Conservation (phyloP, 37 sponge, comb jelly and placozoan genomes). For the Geodia barretti region DNA sequence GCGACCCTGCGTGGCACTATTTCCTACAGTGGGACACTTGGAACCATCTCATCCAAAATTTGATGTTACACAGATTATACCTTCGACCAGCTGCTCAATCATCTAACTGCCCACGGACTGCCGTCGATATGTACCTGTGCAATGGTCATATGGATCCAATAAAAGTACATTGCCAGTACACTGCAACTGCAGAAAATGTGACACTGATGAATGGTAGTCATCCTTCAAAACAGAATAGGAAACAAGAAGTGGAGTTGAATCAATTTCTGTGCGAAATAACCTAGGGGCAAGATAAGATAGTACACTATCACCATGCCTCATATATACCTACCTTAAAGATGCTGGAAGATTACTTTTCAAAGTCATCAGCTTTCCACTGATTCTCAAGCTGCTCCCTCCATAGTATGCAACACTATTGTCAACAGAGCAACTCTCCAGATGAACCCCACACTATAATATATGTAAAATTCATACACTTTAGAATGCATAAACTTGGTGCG, state of each 20-base stretch:
- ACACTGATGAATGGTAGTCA: not conserved
- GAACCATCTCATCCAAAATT: too few relatives aligned
- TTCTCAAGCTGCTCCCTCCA: conserved; percentile 48
- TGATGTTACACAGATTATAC: too few relatives aligned
- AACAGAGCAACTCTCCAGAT: conserved; percentile 38
- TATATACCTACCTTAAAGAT: not conserved
- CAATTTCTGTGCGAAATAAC: not conserved
- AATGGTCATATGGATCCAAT: not conserved
- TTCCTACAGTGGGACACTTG: not conserved
- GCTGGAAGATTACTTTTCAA: not conserved
- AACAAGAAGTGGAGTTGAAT: not conserved
- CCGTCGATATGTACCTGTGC: not conserved
- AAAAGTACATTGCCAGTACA: not conserved
- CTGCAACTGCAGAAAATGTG: not conserved
- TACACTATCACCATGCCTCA: not conserved
- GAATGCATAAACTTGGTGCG: too few relatives aligned
- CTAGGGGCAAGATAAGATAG: not conserved
- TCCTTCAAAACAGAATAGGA: not conserved
- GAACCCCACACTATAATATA: conserved; percentile 38
- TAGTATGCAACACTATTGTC: conserved; percentile 51
- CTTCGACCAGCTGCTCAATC: too few relatives aligned
- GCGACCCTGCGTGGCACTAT: not conserved
- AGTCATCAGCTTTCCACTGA: not conserved
- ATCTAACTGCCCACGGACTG: too few relatives aligned
- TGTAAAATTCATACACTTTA: too few relatives aligned